Evolutionary conservation across 2,797 vertebrate genomes (phyloP).

Genomic region (Cirrhinus mrigala): DNA sequence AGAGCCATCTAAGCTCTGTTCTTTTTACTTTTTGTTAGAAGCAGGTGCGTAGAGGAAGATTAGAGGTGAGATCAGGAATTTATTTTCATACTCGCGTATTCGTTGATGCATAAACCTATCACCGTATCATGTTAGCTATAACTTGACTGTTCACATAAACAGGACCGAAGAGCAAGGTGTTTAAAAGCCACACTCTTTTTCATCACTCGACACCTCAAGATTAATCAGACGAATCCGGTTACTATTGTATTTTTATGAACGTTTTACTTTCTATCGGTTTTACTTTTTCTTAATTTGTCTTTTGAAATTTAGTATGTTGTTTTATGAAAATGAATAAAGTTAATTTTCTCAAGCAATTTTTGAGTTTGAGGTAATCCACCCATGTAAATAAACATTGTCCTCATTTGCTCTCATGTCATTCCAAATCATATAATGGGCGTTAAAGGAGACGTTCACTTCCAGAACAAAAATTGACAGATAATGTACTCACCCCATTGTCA

Average conservation of each 20-base stretch:
- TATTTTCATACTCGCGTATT: constrained; percentile 33
- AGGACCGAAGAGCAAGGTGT: not conserved
- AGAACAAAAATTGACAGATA: too few species aligned
- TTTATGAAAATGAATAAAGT: constrained; percentile 71
- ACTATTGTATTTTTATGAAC: constrained; percentile 57
- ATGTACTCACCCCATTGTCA: too few species aligned
- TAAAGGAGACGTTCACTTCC: too few species aligned
- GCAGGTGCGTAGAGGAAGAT: constrained; percentile 60
- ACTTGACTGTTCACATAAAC: not conserved
- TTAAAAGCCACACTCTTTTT: not conserved
- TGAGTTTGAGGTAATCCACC: not conserved
- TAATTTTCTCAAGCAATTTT: constrained; percentile 49
- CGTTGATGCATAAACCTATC: constrained; percentile 14
- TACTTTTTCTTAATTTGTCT: constrained; percentile 60
- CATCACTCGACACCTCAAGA: constrained; percentile 25
- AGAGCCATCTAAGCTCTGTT: constrained; percentile 12
- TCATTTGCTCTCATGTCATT: not conserved
- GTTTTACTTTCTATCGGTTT: constrained; percentile 60
- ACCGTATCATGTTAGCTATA: not conserved
- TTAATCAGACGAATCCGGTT: constrained; percentile 46
- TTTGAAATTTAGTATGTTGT: constrained; percentile 62
- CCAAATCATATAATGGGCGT: too few species aligned
- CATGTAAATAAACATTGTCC: not conserved
- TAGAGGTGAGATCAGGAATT: not conserved
- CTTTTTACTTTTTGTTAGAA: constrained; percentile 49